Evolutionary conservation across 2,797 vertebrate genomes (phyloP).

Genomic region (Gallirallus australis): DNA sequence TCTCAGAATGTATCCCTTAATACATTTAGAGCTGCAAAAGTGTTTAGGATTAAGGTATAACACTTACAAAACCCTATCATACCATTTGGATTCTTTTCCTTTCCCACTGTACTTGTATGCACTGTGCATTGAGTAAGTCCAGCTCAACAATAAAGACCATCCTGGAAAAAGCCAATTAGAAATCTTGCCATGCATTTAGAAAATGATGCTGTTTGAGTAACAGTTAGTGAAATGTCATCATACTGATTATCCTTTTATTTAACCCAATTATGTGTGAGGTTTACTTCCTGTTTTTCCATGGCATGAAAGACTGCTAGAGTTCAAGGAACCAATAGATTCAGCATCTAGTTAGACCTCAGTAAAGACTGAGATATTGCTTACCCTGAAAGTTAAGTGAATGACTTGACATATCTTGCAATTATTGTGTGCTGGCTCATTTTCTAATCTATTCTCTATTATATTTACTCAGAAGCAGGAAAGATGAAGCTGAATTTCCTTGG

Average conservation of each 20-base stretch:
- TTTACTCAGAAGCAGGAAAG: background rate
- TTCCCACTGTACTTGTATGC: background rate
- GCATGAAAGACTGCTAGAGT: background rate
- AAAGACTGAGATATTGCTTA: background rate
- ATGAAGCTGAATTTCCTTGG: background rate
- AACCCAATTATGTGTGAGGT: background rate
- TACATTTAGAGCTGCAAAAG: conserved; percentile 16
- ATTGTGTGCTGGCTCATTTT: background rate
- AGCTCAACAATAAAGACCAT: background rate
- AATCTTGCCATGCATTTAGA: background rate
- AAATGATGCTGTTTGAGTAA: background rate
- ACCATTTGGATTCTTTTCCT: background rate
- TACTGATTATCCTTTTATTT: background rate
- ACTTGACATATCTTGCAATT: background rate
- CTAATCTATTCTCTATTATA: background rate
- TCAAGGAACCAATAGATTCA: background rate
- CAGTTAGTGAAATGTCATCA: background rate
- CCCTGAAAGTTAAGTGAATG: background rate
- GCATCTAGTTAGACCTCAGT: background rate
- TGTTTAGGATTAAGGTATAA: conserved; percentile 20
- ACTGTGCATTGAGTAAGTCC: background rate
- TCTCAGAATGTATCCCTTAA: conserved; percentile 12
- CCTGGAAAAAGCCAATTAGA: background rate
- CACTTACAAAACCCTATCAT: background rate
- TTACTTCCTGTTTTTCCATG: background rate